Percentiles rank a stretch among this genome's conserved stretches.
Conservation (phyloP, 2,113 vertebrate species). For the Lagenorhynchus albirostris region DNA sequence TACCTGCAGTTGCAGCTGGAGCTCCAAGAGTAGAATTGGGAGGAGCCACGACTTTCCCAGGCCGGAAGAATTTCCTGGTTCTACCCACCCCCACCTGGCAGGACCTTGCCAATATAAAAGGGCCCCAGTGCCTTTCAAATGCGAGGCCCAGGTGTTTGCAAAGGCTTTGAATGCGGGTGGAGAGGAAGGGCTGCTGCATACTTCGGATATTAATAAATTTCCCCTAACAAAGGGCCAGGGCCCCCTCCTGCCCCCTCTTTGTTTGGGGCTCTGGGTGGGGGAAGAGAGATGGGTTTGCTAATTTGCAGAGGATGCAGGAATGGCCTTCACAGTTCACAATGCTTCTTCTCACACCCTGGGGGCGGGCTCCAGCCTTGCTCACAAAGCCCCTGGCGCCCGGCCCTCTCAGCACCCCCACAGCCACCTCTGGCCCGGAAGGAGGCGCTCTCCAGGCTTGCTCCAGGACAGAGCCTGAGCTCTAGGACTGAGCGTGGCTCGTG, state of each 20-base stretch:
- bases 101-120: slow-evolving; percentile 25
- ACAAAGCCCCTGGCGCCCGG: neutral
- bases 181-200: neutral
- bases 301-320: neutral
- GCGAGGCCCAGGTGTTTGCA: neutral
- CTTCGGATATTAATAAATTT: slow-evolving; percentile 44
- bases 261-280: neutral
- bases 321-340: neutral
- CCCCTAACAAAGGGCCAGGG: slow-evolving; percentile 20
- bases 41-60: slow-evolving; percentile 4
- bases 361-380: neutral
- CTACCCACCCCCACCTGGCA: neutral
- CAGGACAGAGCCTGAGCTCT: neutral
- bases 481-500: no score
- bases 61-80: slow-evolving; percentile 3
- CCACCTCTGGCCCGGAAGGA: neutral
- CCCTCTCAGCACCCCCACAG: neutral
- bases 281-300: slow-evolving; percentile 4
- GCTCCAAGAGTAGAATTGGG: neutral
- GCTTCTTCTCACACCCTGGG: neutral
- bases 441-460: neutral
- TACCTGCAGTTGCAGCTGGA: neutral
- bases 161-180: slow-evolving; percentile 41
- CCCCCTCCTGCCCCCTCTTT: neutral
- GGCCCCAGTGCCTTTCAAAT: slow-evolving; percentile 36